Percentiles rank a stretch among this genome's conserved stretches.
phyloP scores from a whole-genome alignment of 2,888 invertebrate genomes.

The Uloborus plumipes region DNA sequence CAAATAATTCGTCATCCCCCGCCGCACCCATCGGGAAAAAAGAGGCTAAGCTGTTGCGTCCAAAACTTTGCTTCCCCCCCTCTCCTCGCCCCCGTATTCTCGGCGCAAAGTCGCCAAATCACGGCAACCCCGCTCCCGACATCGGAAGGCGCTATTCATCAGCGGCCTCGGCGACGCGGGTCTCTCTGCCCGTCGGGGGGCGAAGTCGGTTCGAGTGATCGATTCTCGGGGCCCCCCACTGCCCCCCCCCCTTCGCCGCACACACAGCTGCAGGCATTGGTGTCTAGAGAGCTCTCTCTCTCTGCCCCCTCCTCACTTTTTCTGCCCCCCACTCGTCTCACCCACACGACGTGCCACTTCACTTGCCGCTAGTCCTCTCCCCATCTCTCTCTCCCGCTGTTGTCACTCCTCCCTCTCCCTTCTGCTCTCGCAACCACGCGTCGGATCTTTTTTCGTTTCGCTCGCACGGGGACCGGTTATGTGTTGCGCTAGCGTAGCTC shows the following conservation, averaged over 20 bases:
- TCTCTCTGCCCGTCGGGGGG: constrained; percentile 32
- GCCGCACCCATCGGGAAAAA: neutral
- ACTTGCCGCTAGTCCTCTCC: constrained; percentile 49
- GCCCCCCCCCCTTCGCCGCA: neutral
- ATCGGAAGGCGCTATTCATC: constrained; percentile 58
- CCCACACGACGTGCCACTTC: constrained; percentile 63
- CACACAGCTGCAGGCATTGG: constrained; percentile 32
- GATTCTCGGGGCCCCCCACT: constrained; percentile 39
- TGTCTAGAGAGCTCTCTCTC: constrained; percentile 50
- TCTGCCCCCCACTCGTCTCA: constrained; percentile 26
- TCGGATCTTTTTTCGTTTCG: constrained; percentile 53
- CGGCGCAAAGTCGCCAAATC: constrained; percentile 18
- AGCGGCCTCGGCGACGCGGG: constrained; percentile 55
- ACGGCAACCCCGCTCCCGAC: constrained; percentile 16
- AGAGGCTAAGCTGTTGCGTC: neutral
- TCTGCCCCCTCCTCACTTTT: constrained; percentile 7
- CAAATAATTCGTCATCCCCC: neutral
- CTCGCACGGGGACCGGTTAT: neutral
- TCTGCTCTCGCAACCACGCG: constrained; percentile 43
- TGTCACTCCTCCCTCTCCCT: neutral
- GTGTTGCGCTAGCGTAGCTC: neutral
- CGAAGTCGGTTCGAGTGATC: constrained; percentile 48
- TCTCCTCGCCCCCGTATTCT: neutral
- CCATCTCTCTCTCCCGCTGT: too few species aligned
- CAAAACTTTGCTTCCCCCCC: too few species aligned